These are phyloP conservation scores for Sciurus niger DNA, from an alignment of 2,113 vertebrate genomes.

Conservation along the genomic window DNA sequence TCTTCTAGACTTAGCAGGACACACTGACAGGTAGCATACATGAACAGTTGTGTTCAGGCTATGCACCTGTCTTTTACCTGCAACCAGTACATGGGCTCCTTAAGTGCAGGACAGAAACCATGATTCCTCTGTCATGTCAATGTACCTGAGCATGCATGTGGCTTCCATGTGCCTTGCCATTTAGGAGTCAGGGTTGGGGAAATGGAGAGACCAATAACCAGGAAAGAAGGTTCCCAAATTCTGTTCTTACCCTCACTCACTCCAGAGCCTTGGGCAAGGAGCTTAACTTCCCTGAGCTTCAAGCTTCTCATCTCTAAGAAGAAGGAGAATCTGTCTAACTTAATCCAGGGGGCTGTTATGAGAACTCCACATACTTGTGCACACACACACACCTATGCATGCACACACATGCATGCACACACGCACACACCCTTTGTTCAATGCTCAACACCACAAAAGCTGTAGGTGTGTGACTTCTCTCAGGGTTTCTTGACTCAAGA, in stretches of 20 bases:
- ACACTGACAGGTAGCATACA: no score
- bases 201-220: background rate
- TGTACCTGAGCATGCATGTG: background rate
- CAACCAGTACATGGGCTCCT: background rate
- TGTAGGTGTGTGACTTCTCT: background rate
- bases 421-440: background rate
- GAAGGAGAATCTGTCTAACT: background rate
- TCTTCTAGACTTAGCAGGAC: background rate
- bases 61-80: background rate
- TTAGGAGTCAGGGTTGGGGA: background rate
- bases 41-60: no score
- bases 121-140: background rate
- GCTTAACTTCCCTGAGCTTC: background rate
- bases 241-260: background rate
- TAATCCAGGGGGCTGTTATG: background rate
- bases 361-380: rapidly evolving
- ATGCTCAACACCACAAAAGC: background rate
- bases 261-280: background rate
- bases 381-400: background rate
- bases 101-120: background rate
- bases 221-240: background rate
- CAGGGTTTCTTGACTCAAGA: background rate
- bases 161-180: background rate
- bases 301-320: background rate
- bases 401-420: no score